Evolutionary conservation across 2,797 vertebrate species (phyloP), one percentile per base, ranked within the genome.

Genomic region (Agapornis canus): DNA sequence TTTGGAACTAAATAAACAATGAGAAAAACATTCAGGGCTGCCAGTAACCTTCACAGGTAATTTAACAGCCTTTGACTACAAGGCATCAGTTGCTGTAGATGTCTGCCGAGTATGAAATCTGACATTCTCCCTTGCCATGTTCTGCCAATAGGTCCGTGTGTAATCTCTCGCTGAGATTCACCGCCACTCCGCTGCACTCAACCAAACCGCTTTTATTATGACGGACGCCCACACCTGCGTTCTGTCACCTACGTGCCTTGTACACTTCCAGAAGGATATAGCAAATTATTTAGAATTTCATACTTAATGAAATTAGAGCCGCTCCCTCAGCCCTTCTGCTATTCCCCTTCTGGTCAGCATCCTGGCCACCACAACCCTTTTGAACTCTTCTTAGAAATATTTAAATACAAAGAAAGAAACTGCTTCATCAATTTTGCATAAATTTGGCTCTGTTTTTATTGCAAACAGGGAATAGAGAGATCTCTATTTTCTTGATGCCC

Each of bases 1-100:
- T 97, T 97, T 90, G 94, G 97, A 98, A 97, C 97, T 97, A 98
- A 98, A 97, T 97, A 98, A 98, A 97, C 97, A 97, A 96, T 95
- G 97, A 97, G 97, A 93, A 97, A 97, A 98, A 96, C 97, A 97
- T 97, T 96, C 96, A 73, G 91, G 96, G 92, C 97, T 97, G 97
- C 98, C 98, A 97, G 97, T 96, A 98, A 96, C 97, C 97, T 98
- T 98, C 97, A 96, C 97, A 97, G 97, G 97, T 97, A 97, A 98
- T 97, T 97, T 97, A 97, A 96, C 96, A 97, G 97, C 92, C 93
- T 97, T 96, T 97, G 97, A 98, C 97, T 97, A 96, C 96, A 96
- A 96, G 97, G 97, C 96, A 90, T 98, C 97, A 96, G 95, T 97
- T 96, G 97, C 94, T 97, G 97, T 96, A 96, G 97, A 95, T 94